Percentiles rank a stretch among this genome's conserved stretches.
phyloP scores from a whole-genome alignment of 2,888 invertebrate genomes.

The Tyria jacobaeae region DNA sequence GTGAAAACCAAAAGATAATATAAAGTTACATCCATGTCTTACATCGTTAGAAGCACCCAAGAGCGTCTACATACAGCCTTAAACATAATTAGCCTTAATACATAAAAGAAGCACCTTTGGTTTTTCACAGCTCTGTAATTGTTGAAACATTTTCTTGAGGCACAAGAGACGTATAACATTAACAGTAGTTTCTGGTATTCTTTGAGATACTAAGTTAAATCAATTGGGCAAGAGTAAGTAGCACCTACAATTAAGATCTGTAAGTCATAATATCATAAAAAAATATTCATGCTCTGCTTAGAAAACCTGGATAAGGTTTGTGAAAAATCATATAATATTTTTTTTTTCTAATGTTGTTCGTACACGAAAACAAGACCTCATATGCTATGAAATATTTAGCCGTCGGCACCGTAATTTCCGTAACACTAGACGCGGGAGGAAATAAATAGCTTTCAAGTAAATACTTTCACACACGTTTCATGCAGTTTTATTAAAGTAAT shows the following conservation, averaged over 20 bases:
- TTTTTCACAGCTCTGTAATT: neutral
- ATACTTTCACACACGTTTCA: constrained; percentile 16
- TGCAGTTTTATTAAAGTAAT: neutral
- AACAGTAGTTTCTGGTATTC: too few species aligned
- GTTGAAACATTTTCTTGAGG: too few species aligned
- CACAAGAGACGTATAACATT: too few species aligned
- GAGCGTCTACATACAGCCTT: too few species aligned
- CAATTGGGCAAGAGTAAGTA: too few species aligned
- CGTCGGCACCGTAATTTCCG: constrained; percentile 4
- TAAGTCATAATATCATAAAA: too few species aligned
- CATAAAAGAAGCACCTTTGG: neutral
- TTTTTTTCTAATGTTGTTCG: constrained; percentile 15
- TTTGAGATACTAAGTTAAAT: too few species aligned
- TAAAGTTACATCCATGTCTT: neutral
- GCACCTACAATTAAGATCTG: too few species aligned
- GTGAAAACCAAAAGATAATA: neutral
- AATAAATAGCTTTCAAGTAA: constrained; percentile 6
- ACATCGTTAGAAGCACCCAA: neutral
- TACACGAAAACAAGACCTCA: constrained; percentile 32
- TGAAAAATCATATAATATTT: too few species aligned
- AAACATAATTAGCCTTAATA: too few species aligned
- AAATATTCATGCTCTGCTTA: too few species aligned
- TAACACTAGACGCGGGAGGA: constrained; percentile 4
- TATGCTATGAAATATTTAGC: neutral
- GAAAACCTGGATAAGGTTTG: too few species aligned